These are phyloP conservation scores for Uloborus plumipes DNA, from an alignment of 2,888 invertebrate species.

Conservation along the genomic window DNA sequence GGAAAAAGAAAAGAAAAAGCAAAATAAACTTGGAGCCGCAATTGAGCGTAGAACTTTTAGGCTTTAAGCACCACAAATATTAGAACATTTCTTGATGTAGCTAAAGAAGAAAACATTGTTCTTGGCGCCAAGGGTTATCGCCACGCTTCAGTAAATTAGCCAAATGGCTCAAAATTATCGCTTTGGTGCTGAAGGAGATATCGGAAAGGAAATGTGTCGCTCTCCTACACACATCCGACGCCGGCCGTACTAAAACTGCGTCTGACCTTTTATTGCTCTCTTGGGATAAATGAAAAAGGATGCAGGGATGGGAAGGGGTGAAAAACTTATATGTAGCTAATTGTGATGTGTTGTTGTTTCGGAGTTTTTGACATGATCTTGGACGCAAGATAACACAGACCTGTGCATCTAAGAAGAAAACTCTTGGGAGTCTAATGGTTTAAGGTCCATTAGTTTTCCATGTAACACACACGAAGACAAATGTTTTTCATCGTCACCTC, in stretches of 20 bases:
- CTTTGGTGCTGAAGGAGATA: constrained; percentile 10
- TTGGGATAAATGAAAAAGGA: constrained; percentile 2
- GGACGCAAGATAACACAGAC: constrained; percentile 1
- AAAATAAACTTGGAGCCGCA: too few relatives aligned
- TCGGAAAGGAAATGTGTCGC: constrained; percentile 2
- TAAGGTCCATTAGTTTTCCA: too few relatives aligned
- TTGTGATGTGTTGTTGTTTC: not conserved
- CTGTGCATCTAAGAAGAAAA: too few relatives aligned
- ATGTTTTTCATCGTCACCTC: too few relatives aligned
- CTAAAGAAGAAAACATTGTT: not conserved
- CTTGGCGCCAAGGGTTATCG: constrained; percentile 27
- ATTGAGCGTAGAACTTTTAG: too few relatives aligned
- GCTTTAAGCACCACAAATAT: too few relatives aligned
- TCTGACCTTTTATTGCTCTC: constrained; percentile 20
- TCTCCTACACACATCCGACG: not conserved
- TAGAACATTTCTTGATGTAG: too few relatives aligned
- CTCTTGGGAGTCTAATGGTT: too few relatives aligned
- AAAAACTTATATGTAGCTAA: not conserved
- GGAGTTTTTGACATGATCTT: not conserved
- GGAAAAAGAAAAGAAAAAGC: too few relatives aligned
- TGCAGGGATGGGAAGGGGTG: not conserved
- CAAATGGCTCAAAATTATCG: constrained; percentile 39
- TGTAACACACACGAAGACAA: too few relatives aligned
- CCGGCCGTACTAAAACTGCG: constrained; percentile 1
- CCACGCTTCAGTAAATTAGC: constrained; percentile 29